phyloP scores from a whole-genome alignment of 2,888 invertebrate species.

The Dendrolimus houi region DNA sequence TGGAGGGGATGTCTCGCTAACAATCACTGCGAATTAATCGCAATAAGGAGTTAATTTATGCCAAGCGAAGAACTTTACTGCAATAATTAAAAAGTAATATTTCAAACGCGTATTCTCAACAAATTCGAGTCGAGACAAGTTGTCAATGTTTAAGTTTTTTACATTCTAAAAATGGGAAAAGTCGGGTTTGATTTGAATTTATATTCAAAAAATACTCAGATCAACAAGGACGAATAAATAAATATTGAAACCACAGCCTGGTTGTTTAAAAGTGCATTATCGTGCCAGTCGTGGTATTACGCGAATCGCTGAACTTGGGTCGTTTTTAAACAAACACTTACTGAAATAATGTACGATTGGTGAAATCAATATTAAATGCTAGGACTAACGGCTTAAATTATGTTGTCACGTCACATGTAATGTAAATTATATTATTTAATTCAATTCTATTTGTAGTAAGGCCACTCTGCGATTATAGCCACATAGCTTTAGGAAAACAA shows the following conservation, averaged over 20 bases:
- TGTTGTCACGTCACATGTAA: background rate
- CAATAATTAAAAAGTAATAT: conserved; percentile 51
- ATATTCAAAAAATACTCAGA: conserved; percentile 32
- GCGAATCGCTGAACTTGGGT: conserved; percentile 37
- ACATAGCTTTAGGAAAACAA: too few species aligned
- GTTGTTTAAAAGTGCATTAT: conserved; percentile 42
- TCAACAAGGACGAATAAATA: conserved; percentile 24
- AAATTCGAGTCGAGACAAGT: conserved; percentile 19
- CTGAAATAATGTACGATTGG: conserved; percentile 22
- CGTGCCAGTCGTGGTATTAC: conserved; percentile 34
- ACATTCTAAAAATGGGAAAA: conserved; percentile 45
- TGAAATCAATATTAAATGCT: conserved; percentile 26
- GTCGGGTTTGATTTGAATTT: conserved; percentile 29
- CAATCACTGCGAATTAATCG: conserved; percentile 38
- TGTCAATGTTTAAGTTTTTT: conserved; percentile 40
- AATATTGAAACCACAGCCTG: conserved; percentile 35
- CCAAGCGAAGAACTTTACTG: conserved; percentile 34
- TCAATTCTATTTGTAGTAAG: too few species aligned
- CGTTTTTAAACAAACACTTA: conserved; percentile 22
- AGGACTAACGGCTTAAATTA: conserved; percentile 14
- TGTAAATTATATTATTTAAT: too few species aligned
- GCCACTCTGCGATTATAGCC: too few species aligned
- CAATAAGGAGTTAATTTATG: conserved; percentile 45
- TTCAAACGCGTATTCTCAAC: conserved; percentile 30
- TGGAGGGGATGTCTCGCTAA: conserved; percentile 29